These are phyloP conservation scores for Rostratula benghalensis DNA, from an alignment of 2,113 vertebrate species.

Conservation along the genomic window DNA sequence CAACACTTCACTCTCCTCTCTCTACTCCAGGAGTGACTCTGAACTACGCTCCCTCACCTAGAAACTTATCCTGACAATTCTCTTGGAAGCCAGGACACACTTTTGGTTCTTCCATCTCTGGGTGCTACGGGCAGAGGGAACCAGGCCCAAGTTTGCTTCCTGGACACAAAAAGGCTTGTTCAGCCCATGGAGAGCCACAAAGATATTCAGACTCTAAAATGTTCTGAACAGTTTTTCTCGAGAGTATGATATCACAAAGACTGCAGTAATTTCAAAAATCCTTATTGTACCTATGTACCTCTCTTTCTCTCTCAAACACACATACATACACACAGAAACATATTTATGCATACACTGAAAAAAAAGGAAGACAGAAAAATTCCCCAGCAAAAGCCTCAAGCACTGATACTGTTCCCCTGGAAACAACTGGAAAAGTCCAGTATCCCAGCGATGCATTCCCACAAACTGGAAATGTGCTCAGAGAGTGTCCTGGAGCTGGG, in stretches of 20 bases:
- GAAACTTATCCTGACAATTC: not conserved
- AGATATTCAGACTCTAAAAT: not conserved
- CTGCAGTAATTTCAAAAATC: not conserved
- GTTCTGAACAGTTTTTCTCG: not conserved
- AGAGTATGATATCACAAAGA: not conserved
- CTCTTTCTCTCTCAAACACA: not conserved
- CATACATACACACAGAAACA: not conserved
- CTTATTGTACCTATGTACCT: not conserved
- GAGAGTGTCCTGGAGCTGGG: not conserved
- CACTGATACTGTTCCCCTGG: not conserved
- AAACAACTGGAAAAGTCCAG: constrained; percentile 26
- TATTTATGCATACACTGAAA: accelerated
- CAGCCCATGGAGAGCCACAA: not conserved
- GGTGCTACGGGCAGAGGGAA: not conserved
- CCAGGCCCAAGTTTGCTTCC: not conserved
- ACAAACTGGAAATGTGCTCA: not conserved
- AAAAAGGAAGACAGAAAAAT: not conserved
- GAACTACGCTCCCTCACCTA: not conserved
- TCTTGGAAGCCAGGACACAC: not conserved
- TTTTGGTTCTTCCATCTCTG: not conserved
- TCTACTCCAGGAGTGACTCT: not conserved
- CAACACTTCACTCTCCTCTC: no score
- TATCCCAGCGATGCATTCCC: not conserved
- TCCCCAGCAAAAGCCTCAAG: not conserved
- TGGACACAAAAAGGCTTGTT: not conserved